Percentiles rank a stretch among this genome's conserved stretches.
Evolutionary conservation across 1,140 invertebrate species (phyloP).

Genomic region (Vanessa atalanta): DNA sequence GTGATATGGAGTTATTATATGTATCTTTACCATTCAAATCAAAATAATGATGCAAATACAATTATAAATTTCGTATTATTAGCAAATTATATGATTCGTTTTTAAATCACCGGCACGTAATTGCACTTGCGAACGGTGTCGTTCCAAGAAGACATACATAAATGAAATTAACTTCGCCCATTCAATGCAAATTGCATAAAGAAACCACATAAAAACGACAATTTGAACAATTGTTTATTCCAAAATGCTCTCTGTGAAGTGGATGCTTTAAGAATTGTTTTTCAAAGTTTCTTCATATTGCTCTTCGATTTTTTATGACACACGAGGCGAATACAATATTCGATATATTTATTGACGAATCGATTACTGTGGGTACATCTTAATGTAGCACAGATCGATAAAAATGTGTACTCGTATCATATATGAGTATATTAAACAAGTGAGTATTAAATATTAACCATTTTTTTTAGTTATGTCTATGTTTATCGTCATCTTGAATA

Average conservation of each 20-base stretch:
- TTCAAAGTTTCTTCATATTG: neutral
- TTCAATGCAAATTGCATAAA: constrained; percentile 34
- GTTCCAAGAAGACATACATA: constrained; percentile 26
- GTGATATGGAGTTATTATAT: no score
- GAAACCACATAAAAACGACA: constrained; percentile 11
- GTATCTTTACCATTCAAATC: neutral
- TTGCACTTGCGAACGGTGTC: constrained; percentile 30
- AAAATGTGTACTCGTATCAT: no score
- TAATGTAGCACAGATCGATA: no score
- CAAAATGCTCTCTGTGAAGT: constrained; percentile 3
- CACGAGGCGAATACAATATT: no score
- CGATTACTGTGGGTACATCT: no score
- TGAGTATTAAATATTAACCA: no score
- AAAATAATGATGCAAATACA: neutral
- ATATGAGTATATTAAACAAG: no score
- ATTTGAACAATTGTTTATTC: constrained; percentile 8
- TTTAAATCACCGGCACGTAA: constrained; percentile 6
- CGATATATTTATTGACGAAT: no score
- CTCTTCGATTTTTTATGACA: neutral
- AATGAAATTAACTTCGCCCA: constrained; percentile 27
- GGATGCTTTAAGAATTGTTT: neutral
- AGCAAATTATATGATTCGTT: neutral
- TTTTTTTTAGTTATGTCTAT: no score
- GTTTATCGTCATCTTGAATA: no score
- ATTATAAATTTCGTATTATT: neutral